Base-by-base conservation (phyloP, 2,113 vertebrate species). In the Hypomesus transpacificus region DNA sequence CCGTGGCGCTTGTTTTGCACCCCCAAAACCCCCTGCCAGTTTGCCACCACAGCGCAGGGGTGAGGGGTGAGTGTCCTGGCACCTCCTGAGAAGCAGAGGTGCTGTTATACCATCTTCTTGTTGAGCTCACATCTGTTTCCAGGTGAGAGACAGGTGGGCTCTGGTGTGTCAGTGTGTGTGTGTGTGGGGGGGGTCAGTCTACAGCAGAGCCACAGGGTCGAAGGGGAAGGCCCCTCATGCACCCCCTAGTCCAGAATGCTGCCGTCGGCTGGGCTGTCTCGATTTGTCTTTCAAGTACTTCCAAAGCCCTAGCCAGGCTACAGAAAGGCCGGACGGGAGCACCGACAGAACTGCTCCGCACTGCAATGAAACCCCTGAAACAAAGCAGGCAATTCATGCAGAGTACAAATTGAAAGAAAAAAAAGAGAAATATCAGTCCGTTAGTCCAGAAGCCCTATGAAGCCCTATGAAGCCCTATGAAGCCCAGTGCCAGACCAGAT, bases 211-310 rank as follows among this genome's bases (percentile, higher is more conserved):
- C 71, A 56, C 73, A 69, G 72, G 57, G 82, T 79, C 78, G 78
- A 61, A 81, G 8, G 20, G 72, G 62, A 17, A 53, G 14, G 52
- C 52, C 59, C 59, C 26, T 4, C 22, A 3, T 28, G 4, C 75
- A 85, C 83, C 82, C 82, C 79, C 74, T 71, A 78, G 76, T 69
- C 56, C 76, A 74, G 87, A 75, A 56, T 62, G 75, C 21, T 84
- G 88, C 81, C 79, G n/a, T 88, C 89, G 84, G 79, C 73, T 67
- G 60, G 71, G 78, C 73, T 22, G 61, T 17, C 67, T 69, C 50
- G 31, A 34, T 0, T 34, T 34, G 31, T 4, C 31, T 4, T 34
- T 34, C 31, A 34, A 34, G 31, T 5, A 7, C 31, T 34, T 34
- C 31, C 31, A 34, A 34, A 34, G 31, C 31, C 31, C 5, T 7